Percentiles rank a stretch among this genome's conserved stretches.
Conservation (phyloP, 2,888 invertebrate species). For the Plusia festucae region DNA sequence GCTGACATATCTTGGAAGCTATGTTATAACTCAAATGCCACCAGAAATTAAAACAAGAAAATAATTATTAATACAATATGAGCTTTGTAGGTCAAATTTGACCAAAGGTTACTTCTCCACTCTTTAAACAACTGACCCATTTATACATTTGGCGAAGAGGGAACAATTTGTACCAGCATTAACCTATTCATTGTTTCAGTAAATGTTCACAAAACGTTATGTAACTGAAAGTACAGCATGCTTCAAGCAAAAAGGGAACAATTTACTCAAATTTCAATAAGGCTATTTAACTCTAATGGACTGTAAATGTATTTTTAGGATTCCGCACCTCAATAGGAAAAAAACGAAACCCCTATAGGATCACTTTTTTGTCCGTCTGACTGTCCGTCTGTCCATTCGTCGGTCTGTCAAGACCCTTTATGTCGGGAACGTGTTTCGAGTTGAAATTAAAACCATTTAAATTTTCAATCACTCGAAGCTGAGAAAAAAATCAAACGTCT, state of each 20-base stretch:
- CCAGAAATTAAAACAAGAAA: neutral
- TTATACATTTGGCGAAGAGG: conserved; percentile 5
- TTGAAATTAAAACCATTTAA: no score
- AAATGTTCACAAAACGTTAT: conserved; percentile 5
- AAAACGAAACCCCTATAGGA: no score
- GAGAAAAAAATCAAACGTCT: no score
- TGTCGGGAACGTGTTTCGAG: no score
- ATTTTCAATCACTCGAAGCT: no score
- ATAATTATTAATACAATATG: neutral
- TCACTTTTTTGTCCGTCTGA: no score
- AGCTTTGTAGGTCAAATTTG: neutral
- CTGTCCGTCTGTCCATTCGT: no score
- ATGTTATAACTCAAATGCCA: neutral
- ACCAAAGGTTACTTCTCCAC: neutral
- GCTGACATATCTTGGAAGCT: neutral
- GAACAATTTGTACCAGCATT: neutral
- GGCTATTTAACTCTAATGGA: conserved; percentile 24
- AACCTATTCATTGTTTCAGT: neutral
- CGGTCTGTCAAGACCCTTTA: no score
- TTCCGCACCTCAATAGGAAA: no score
- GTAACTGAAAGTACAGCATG: neutral
- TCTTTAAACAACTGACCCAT: neutral
- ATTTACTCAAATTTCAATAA: conserved; percentile 25
- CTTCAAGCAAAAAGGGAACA: neutral
- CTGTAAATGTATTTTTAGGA: conserved; percentile 23